Percentiles rank a stretch among this genome's conserved stretches.
Conservation (phyloP, 1,140 invertebrate genomes). For the Hestina assimilis region DNA sequence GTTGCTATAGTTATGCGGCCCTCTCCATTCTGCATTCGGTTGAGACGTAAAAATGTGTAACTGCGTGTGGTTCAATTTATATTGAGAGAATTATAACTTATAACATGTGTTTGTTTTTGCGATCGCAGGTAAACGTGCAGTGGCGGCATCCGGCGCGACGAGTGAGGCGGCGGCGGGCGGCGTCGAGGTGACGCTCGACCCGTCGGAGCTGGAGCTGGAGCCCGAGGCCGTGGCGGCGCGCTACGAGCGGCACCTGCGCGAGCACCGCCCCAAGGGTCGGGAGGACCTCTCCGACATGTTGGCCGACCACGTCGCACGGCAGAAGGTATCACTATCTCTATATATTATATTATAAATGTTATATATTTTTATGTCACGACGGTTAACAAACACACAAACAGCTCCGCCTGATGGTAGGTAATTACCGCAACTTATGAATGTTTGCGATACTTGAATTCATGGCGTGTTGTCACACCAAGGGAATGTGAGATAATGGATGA, state of each 20-base stretch:
- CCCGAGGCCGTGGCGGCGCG: conserved; percentile 97
- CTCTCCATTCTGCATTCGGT: too few species aligned
- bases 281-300: conserved; percentile 99
- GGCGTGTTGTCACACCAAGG: too few species aligned
- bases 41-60: too few species aligned
- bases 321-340: conserved; percentile 91
- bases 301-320: conserved; percentile 97
- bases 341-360: too few species aligned
- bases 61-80: not conserved
- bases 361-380: not conserved
- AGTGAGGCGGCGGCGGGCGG: conserved; percentile 61
- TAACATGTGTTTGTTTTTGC: not conserved
- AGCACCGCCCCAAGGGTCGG: conserved; percentile 91
- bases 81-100: not conserved
- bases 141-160: conserved; percentile 36
- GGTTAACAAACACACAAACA: too few species aligned
- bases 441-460: too few species aligned
- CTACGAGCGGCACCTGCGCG: conserved; percentile 97
- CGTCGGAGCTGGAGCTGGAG: conserved; percentile 97
- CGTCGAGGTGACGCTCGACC: conserved; percentile 97
- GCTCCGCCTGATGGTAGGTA: too few species aligned
- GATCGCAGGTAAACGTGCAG: conserved; percentile 41
- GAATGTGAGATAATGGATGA: too few species aligned
- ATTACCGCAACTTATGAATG: too few species aligned
- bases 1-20: too few species aligned